Base-by-base conservation (phyloP, 2,888 invertebrate genomes). In the Zele albiditarsus region DNA sequence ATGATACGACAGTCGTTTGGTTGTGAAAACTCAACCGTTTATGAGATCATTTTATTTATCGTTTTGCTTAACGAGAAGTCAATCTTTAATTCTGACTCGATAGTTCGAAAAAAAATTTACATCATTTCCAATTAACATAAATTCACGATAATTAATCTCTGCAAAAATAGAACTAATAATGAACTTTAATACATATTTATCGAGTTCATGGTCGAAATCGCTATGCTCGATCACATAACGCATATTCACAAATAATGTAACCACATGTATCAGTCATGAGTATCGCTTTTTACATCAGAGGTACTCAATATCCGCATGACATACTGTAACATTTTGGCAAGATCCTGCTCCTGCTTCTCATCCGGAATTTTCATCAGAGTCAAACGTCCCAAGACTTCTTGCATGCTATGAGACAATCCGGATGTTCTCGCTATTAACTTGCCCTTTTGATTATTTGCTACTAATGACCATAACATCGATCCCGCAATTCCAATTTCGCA, bases 391-490 rank as follows among this genome's bases (percentile, higher is more conserved):
- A 91, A 83, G 28, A 89, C 86, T 74, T 91, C 90, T 75, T 90
- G 90, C 53, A 92, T 85, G 78, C 90, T 89, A 6, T 84, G 82
- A 60, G 91, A 90, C 57, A 92, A 85, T 27, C 91, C 90, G 3
- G 90, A 89, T 63, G 90, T 90, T 77, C 92, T 90, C 16, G 91
- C 87, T n/a, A 90, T 88, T 42, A 91, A 84, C 85, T 92, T 92
- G 78, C 93, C 94, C 89, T 93, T 93, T 80, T 94, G 94, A 83
- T 93, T 93, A 84, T 94, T 94, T 8, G 93, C 93, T 6, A 93
- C 91, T 63, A 94, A 83, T 0, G 94, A 91, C 94, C 94, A 94
- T 0, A 93, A 90, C 3, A 93, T 93, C 20, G 92, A 84, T 83
- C 92, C 84, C 1, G 90, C 89, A 23, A 89, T 85, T 75, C 89